Conservation (phyloP, 2,797 vertebrate genomes). For the Spheniscus humboldti region DNA sequence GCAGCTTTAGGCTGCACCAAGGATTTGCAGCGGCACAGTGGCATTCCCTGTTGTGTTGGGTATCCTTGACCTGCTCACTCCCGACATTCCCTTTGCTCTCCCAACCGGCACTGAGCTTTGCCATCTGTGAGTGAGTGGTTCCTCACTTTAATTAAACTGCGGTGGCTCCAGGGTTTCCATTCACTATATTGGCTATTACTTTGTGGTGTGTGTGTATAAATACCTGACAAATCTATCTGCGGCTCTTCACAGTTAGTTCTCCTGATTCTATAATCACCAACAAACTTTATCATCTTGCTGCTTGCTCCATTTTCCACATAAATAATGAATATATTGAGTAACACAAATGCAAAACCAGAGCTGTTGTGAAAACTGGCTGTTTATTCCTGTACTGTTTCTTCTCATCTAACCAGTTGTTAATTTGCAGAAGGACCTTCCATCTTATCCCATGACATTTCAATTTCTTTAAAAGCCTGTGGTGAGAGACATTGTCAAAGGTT, state of each 20-base stretch:
- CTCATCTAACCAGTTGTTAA: not conserved
- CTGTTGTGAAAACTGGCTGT: not conserved
- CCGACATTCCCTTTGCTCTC: not conserved
- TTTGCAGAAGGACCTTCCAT: not conserved
- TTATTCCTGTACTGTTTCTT: not conserved
- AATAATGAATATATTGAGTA: not conserved
- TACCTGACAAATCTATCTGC: not conserved
- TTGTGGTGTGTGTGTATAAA: not conserved
- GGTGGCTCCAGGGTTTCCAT: not conserved
- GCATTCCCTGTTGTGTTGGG: not conserved
- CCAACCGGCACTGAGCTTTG: not conserved
- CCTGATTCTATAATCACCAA: not conserved
- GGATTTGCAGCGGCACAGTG: not conserved
- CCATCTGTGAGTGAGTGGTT: not conserved
- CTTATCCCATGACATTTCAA: not conserved
- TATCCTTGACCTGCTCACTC: not conserved
- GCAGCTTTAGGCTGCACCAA: not conserved
- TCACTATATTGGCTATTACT: not conserved
- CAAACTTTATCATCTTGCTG: not conserved
- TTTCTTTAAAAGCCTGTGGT: constrained; percentile 30
- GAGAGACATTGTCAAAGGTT: not conserved
- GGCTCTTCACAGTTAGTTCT: not conserved
- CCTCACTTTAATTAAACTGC: not conserved
- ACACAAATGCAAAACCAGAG: not conserved
- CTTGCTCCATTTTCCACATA: not conserved